Conservation (phyloP, 2,113 vertebrate species). For the Pomatostomus ruficeps region DNA sequence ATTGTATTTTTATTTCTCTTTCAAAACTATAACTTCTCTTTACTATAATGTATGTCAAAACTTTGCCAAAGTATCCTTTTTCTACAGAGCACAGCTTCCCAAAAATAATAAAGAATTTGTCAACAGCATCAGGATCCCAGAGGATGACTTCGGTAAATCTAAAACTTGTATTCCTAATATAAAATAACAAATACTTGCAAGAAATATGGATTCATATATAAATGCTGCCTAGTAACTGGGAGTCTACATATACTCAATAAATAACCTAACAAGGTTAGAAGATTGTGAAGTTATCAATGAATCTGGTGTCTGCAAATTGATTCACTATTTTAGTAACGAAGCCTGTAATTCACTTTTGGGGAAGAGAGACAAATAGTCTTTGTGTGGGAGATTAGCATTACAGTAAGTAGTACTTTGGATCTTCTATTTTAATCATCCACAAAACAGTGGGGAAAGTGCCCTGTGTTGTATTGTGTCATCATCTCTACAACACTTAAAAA, state of each 20-base stretch:
- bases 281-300: slow-evolving; percentile 28
- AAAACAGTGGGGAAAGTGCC: background rate
- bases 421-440: slow-evolving; percentile 39
- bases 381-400: slow-evolving; percentile 36
- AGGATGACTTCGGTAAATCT: background rate
- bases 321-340: slow-evolving; percentile 51
- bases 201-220: background rate
- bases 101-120: background rate
- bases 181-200: background rate
- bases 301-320: background rate
- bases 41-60: background rate
- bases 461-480: background rate
- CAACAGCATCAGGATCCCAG: background rate
- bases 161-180: background rate
- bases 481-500: background rate
- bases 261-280: background rate
- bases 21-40: background rate
- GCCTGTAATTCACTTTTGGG: slow-evolving; percentile 18
- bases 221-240: background rate
- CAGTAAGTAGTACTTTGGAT: slow-evolving; percentile 13
- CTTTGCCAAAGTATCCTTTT: background rate
- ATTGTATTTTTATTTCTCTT: background rate
- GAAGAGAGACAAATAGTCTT: slow-evolving; percentile 30
- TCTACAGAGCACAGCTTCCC: background rate
- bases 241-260: background rate